Evolutionary conservation across 2,797 vertebrate genomes (phyloP).

Genomic region (Acestrorhynchus altus): DNA sequence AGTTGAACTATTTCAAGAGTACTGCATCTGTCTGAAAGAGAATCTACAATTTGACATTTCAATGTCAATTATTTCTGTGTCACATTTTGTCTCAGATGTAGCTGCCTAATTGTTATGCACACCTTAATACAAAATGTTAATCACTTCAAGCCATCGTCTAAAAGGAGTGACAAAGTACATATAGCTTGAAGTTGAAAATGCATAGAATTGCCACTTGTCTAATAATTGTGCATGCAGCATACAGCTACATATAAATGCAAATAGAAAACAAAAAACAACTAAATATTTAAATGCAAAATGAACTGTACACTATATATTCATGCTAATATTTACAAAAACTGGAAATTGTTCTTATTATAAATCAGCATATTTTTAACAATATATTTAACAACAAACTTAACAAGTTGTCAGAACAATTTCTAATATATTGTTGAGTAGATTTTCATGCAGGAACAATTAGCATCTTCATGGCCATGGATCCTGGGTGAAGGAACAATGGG

Average conservation of each 20-base stretch:
- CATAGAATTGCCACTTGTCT: too few species aligned
- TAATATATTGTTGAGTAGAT: neutral
- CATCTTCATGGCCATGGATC: conserved; percentile 12
- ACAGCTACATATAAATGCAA: neutral
- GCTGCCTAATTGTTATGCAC: too few species aligned
- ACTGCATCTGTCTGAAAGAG: too few species aligned
- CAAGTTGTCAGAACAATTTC: neutral
- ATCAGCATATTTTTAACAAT: neutral
- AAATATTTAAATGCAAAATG: neutral
- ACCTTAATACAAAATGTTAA: too few species aligned
- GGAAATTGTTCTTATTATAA: neutral
- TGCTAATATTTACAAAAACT: neutral
- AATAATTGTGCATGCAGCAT: too few species aligned
- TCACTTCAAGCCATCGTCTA: too few species aligned
- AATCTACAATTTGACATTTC: too few species aligned
- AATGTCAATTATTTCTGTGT: too few species aligned
- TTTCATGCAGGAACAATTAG: neutral
- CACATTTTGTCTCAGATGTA: too few species aligned
- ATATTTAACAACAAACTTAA: neutral
- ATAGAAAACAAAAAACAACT: neutral
- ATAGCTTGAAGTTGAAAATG: too few species aligned
- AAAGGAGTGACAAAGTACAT: too few species aligned
- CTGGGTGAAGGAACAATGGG: conserved; percentile 8
- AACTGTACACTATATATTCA: neutral
- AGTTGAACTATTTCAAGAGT: too few species aligned